Evolutionary conservation across 2,797 vertebrate genomes (phyloP), one percentile per base, ranked within the genome.

Genomic region (Thamnophis elegans): DNA sequence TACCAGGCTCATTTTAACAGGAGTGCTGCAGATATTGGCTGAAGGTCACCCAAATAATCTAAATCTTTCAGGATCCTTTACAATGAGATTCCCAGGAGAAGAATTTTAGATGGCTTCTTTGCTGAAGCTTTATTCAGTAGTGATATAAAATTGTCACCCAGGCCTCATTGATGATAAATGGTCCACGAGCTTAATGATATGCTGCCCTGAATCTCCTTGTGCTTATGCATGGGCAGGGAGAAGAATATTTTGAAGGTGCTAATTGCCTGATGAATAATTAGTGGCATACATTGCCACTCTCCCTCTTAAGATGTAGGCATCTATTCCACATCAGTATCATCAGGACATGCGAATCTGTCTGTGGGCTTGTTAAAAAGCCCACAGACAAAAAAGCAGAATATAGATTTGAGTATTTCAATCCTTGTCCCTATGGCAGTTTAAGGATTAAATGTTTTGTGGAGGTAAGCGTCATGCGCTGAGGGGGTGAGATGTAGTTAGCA

Each of bases 1-100:
- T 51, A 51, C 4, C 32, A 54, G 56, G n/a, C 25, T 42, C 9
- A 5, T 85, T 47, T 26, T 88, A 91, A 11, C 6, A 11, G 22
- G 59, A 26, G 14, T 87, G 22, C 9, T 51, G 86, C 7, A 28
- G 4, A 36, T 11, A 59, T 10, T 36, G 26, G 26, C 8, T 62
- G 68, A 62, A 54, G 22, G 13, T 89, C 54, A 62, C 14, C n/a
- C n/a, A 22, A 85, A 92, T 16, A 88, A 42, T 18, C 56, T 2
- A 22, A 53, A 47, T n/a, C 78, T 85, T 87, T 25, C n/a, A 73
- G 16, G 25, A 10, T 78, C 14, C 89, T 55, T 47, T 90, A 90
- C 5, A 0, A 0, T 0, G 13, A 62, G 90, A n/a, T 58, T 65
- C 62, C 32, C 25, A 89, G 28, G 87, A 0, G 1, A n/a, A 88